Evolutionary conservation across 1,140 invertebrate genomes (phyloP), one percentile per base, ranked within the genome.

Genomic region (Neelides sp.): DNA sequence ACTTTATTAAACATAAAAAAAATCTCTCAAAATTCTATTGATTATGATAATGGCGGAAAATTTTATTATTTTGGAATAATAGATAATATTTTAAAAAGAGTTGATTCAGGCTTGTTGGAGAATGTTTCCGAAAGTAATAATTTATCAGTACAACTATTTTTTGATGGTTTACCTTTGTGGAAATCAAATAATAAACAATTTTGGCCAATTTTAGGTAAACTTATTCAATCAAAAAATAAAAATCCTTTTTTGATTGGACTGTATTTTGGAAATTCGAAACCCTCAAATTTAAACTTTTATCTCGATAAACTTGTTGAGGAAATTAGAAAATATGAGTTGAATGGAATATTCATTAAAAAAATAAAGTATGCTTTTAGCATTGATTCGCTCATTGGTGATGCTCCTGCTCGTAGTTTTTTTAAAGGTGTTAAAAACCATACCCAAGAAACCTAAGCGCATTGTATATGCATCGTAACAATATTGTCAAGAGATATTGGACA

Each of bases 1-100:
- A 52, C 50, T 3, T 23, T 48, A 4, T 39, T 48, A 36, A 48
- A 48, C n/a, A n/a, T n/a, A n/a, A n/a, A n/a, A n/a, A n/a, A 26
- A 52, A 43, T 2, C 50, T 45, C 2, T 15, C 13, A 19, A 44
- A 22, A 20, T 17, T 2, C 17, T 3, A 23, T 35, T 10, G 3
- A 4, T 39, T 28, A 22, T 19, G 23, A 19, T 17, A 4, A 22
- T 13, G 34, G 35, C 2, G 43, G 43, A 4, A 13, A 37, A 4
- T 52, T 34, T 48, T 20, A 37, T 35, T 32, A 52, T 37, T 48
- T 52, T 37, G 50, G 45, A 5, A 24, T 48, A 12, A 8, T 20
- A 23, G 22, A 48, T 3, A 13, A 37, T 7, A 17, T 52, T 2
- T 12, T 37, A 26, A 17, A 12, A n/a, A 48, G 17, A 13, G 20